Conservation (phyloP, 2,113 vertebrate species). For the Speoplatyrhinus poulsoni region DNA sequence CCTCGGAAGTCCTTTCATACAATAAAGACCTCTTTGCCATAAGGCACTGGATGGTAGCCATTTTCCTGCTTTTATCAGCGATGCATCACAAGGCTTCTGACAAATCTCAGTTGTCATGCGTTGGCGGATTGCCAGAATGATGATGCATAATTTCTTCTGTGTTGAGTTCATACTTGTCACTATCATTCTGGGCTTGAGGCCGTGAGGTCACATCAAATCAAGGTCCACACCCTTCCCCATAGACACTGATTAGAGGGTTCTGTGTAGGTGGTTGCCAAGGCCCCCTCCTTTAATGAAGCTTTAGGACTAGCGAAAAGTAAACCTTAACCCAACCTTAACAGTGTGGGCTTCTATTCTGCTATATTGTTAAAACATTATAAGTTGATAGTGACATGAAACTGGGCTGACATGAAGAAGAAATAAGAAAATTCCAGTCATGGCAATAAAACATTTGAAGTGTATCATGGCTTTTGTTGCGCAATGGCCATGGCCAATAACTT, state of each 20-base stretch:
- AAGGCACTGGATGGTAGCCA: constrained; percentile 19
- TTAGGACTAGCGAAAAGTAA: neutral
- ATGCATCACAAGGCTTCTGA: constrained; percentile 41
- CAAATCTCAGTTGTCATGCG: constrained; percentile 45
- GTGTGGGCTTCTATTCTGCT: neutral
- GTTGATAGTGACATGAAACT: neutral
- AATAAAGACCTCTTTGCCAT: constrained; percentile 19
- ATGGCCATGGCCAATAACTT: constrained; percentile 26
- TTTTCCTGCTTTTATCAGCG: constrained; percentile 39
- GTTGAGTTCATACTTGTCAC: constrained; percentile 52
- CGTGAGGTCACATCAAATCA: constrained; percentile 48
- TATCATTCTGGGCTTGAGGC: constrained; percentile 38
- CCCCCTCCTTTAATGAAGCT: constrained; percentile 3
- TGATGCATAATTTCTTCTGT: constrained; percentile 51
- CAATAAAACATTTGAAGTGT: constrained; percentile 28
- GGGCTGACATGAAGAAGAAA: neutral
- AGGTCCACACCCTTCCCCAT: constrained; percentile 4
- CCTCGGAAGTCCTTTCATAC: neutral
- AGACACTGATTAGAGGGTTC: constrained; percentile 42
- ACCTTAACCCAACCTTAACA: neutral
- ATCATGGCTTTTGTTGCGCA: constrained; percentile 35
- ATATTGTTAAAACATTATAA: neutral
- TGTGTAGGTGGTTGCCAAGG: constrained; percentile 12
- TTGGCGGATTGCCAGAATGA: constrained; percentile 34
- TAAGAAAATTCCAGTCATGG: neutral